Conservation (phyloP, 1,140 invertebrate genomes). For the Drosophila guanche region DNA sequence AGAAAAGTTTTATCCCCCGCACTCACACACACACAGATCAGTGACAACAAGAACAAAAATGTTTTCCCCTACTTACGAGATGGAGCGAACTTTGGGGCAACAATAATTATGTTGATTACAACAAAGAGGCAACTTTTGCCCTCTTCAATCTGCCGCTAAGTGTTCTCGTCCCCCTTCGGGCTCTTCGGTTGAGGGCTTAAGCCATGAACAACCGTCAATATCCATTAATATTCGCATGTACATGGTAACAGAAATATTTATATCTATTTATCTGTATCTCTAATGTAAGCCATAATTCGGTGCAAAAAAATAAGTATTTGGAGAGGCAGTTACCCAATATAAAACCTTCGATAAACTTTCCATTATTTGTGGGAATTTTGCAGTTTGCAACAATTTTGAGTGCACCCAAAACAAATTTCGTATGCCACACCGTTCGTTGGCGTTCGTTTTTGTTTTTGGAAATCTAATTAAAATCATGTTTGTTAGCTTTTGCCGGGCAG, state of each 20-base stretch:
- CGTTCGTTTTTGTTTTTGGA: too few species aligned
- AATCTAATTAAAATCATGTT: too few species aligned
- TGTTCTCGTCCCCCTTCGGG: slow-evolving; percentile 9
- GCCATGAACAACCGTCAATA: slow-evolving; percentile 36
- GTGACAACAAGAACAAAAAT: slow-evolving; percentile 35
- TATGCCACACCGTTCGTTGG: too few species aligned
- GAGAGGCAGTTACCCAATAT: too few species aligned
- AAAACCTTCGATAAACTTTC: too few species aligned
- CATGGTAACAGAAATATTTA: background rate
- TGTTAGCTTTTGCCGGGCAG: background rate
- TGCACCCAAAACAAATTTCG: too few species aligned
- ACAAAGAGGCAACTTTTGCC: slow-evolving; percentile 53
- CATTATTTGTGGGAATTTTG: too few species aligned
- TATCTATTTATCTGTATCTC: too few species aligned
- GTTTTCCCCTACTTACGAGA: slow-evolving; percentile 4
- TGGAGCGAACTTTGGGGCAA: slow-evolving; percentile 43
- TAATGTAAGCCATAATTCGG: too few species aligned
- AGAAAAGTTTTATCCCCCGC: slow-evolving; percentile 51
- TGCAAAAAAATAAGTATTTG: too few species aligned
- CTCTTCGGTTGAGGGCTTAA: slow-evolving; percentile 31
- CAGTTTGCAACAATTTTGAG: too few species aligned
- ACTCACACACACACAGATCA: slow-evolving; percentile 23
- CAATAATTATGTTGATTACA: slow-evolving; percentile 67
- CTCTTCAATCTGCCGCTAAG: slow-evolving; percentile 59
- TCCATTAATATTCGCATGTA: slow-evolving; percentile 24